Evolutionary conservation across 30 jellyfish, hydroid and myxozoan genomes (phyloP), one percentile per base, ranked within the genome.

Genomic region (Sanderia malayensis): DNA sequence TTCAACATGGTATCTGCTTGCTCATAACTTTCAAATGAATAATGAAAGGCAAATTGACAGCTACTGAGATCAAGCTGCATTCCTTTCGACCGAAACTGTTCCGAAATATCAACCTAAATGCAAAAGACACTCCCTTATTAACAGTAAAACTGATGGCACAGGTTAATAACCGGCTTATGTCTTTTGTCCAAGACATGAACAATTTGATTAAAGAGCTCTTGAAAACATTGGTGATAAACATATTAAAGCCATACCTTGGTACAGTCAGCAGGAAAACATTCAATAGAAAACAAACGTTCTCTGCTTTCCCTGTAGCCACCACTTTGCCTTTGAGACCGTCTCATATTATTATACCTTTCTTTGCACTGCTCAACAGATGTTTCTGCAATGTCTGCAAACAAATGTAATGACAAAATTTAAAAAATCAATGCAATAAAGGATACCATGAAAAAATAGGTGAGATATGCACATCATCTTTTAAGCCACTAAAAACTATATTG

Each of bases 11-110:
- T 73, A 20, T 88, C 96, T 21, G 99, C 99, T 84, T 94, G 97
- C 17, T 84, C 94, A 59, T 85, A 66, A 44, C 93, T 64, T 60
- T 94, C 99, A 71, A 94, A 94, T 19, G 96, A 76, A 52, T 94
- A 94, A 52, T 94, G 99, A 27, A 81, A 87, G 4, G 99, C 99
- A 73, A 94, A 94, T 58, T 86, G 97, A 83, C 99, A 94, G 75
- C 99, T 94, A 23, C 96, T 88, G 59, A 88, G 27, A 67, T 93
- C 99, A 21, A 93, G 84, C 80, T 67, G 93, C 46, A 80, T 85
- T 11, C 75, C 87, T 13, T 86, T 72, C 29, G 77, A 73, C 80
- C 79, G 81, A 79, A 15, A 85, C 41, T 80, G 73, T 44, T 93
- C 89, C 0, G 73, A 27, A 37, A 93, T n/a, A 27, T 64, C 66